A percentile compares a stretch with the other conserved stretches of the same genome.
Evolutionary conservation across 2,888 invertebrate genomes (phyloP).

Genomic region (Teleiodes luculella): DNA sequence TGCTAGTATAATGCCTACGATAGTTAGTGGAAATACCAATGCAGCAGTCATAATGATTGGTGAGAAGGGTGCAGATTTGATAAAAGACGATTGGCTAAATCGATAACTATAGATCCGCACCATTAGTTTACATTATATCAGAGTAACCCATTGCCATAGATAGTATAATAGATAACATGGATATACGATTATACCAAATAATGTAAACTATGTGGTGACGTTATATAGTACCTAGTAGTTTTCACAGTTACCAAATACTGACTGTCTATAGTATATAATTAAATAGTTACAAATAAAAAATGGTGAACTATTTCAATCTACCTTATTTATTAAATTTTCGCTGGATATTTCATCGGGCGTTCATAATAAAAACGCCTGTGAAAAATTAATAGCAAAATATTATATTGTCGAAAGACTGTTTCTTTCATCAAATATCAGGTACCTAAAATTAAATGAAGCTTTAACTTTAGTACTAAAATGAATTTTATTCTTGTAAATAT

Average conservation of each 20-base stretch:
- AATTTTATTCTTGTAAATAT: no score
- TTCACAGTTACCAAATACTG: not conserved
- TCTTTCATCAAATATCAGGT: no score
- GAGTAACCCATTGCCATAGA: not conserved
- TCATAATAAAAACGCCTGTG: not conserved
- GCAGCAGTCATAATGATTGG: constrained; percentile 95
- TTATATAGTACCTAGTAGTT: not conserved
- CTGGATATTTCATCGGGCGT: no score
- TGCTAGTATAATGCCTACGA: constrained; percentile 93
- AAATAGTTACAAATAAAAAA: no score
- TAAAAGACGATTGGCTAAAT: constrained; percentile 89
- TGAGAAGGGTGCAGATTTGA: constrained; percentile 91
- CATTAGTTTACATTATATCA: constrained; percentile 14
- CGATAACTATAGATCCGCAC: constrained; percentile 42
- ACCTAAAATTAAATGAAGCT: no score
- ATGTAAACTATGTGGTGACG: not conserved
- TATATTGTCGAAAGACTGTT: no score
- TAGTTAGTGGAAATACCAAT: constrained; percentile 93
- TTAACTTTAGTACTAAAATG: no score
- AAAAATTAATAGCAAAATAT: not conserved
- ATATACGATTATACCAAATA: not conserved
- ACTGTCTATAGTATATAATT: not conserved
- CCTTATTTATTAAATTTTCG: no score
- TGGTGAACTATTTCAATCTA: no score
- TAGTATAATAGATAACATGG: not conserved